phyloP scores from a whole-genome alignment of 2,113 vertebrate species.

The Menidia beryllina region DNA sequence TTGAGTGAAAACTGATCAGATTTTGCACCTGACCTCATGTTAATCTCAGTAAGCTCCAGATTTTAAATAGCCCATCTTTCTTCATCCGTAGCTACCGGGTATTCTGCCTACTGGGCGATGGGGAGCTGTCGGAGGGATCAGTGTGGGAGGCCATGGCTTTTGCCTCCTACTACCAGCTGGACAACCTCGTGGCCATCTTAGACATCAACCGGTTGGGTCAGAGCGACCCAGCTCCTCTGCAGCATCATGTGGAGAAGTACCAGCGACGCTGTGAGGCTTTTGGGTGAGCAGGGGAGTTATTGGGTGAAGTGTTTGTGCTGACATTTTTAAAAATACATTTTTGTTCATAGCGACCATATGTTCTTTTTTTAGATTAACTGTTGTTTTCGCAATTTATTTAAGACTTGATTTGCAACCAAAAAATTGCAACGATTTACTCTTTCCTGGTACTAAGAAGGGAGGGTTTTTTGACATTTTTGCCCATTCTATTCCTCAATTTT shows the following conservation, averaged over 20 bases:
- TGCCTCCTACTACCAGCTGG: conserved; percentile 91
- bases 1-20: conserved; percentile 6
- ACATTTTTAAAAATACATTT: no score
- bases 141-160: conserved; percentile 99
- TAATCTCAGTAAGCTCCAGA: background rate
- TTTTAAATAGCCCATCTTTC: background rate
- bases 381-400: background rate
- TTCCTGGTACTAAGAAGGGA: background rate
- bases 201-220: conserved; percentile 96
- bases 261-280: conserved; percentile 95
- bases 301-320: background rate
- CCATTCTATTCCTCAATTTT: no score
- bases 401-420: background rate
- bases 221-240: conserved; percentile 92
- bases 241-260: conserved; percentile 93
- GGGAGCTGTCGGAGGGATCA: conserved; percentile 92
- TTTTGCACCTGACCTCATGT: conserved; percentile 3
- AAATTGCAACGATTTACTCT: background rate
- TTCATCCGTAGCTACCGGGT: conserved; percentile 84
- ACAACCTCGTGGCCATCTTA: conserved; percentile 93
- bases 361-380: no score
- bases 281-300: conserved; percentile 71
- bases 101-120: conserved; percentile 93
- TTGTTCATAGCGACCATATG: no score
- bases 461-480: background rate